Base-by-base conservation (phyloP, 2,888 invertebrate genomes). In the Palloptera scutellata region DNA sequence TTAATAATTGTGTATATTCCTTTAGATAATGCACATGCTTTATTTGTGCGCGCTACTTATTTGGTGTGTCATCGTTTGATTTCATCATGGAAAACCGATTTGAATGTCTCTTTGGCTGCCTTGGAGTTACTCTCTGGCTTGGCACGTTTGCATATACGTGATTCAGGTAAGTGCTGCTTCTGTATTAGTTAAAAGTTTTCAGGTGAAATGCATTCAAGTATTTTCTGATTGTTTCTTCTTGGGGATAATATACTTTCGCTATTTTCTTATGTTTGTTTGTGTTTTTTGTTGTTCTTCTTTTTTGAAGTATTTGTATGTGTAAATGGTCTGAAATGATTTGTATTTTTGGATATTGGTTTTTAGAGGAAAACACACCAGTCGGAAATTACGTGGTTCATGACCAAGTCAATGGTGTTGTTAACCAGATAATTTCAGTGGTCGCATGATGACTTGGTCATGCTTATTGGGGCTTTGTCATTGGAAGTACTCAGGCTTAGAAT, bases 21-120 rank as follows among this genome's bases (percentile, higher is more conserved):
- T 78, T 74, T 83, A 94, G 94, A 94, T 86, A 92, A 92, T 60
- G 93, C 93, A 0, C 92, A 93, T 82, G 95, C 95, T 1, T 85
- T 98, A 72, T 97, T 97, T 79, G 95, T 96, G 0, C 90, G 95
- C 69, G 95, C 97, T 9, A 96, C 96, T 0, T 96, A 96, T 81
- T 87, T 97, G 77, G 96, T 97, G 48, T 98, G 97, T 81, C 97
- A 97, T 85, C 91, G 96, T 20, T 87, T 98, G 68, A 97, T 97
- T 81, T 96, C 96, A 0, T 94, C 96, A 0, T 98, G 97, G 97
- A 97, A 96, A 86, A 92, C 94, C 0, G 97, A 98, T 85, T 87
- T 97, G 69, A 96, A 96, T 81, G 94, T 97, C 51, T 97, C 97
- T 0, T 86, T 98, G 66, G 97, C 97, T 0, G 97, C 97, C 0